Evolutionary conservation across 2,797 vertebrate genomes (phyloP).

Genomic region (Leontocebus nigricollis): DNA sequence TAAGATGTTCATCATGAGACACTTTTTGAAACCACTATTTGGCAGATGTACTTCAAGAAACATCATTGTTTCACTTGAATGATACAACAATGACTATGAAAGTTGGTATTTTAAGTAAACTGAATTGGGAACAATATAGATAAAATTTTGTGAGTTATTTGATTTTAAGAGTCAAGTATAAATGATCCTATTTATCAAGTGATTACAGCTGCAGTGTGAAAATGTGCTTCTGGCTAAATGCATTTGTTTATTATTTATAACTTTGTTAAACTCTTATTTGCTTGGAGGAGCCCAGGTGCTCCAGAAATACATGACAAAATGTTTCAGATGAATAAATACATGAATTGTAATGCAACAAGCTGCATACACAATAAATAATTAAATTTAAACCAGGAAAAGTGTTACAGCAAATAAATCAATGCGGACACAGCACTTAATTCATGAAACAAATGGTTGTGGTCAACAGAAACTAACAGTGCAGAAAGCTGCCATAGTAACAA

Average conservation of each 20-base stretch:
- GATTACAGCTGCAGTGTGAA: not conserved
- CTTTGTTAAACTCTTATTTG: constrained; percentile 35
- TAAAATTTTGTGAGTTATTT: not conserved
- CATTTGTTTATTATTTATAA: constrained; percentile 47
- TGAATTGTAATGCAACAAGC: constrained; percentile 50
- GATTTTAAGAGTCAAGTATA: not conserved
- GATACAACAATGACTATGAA: not conserved
- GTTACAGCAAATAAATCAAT: constrained; percentile 58
- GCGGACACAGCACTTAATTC: constrained; percentile 46
- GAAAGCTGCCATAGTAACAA: constrained; percentile 11
- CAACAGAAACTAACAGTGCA: constrained; percentile 31
- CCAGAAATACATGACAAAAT: not conserved
- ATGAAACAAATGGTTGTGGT: constrained; percentile 59
- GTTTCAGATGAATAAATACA: constrained; percentile 38
- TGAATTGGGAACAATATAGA: not conserved
- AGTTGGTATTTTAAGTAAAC: not conserved
- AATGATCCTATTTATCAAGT: not conserved
- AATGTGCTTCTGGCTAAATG: constrained; percentile 35
- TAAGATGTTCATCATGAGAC: not conserved
- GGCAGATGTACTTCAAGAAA: not conserved
- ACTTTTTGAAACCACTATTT: not conserved
- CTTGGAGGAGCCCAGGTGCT: not conserved
- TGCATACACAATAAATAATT: constrained; percentile 59
- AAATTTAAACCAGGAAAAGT: constrained; percentile 61
- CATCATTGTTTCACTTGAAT: not conserved